A percentile compares a stretch with the other conserved stretches of the same genome.
Conservation (phyloP, 2,888 invertebrate genomes). For the Kryphioiulus occultus region DNA sequence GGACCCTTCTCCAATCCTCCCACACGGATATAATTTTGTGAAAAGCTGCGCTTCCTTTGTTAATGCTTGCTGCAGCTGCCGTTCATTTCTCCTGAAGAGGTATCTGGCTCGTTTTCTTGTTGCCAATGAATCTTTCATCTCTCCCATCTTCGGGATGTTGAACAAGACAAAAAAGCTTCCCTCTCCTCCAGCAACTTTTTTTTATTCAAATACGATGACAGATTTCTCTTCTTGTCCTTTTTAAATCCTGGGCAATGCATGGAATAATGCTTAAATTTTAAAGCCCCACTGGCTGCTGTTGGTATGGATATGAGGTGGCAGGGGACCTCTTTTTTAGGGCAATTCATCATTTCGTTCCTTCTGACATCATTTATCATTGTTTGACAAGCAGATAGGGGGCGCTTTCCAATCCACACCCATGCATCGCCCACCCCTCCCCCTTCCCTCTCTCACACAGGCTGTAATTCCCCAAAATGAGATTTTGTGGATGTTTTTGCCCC, state of each 20-base stretch:
- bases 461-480: slow-evolving; percentile 39
- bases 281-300: slow-evolving; percentile 27
- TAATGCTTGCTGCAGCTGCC: slow-evolving; percentile 32
- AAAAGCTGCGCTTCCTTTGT: slow-evolving; percentile 20
- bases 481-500: slow-evolving; percentile 35
- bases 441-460: neutral
- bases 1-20: neutral
- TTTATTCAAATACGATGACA: slow-evolving; percentile 32
- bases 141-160: slow-evolving; percentile 34
- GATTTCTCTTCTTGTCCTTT: slow-evolving; percentile 40
- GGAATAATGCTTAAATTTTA: slow-evolving; percentile 40
- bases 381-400: slow-evolving; percentile 40
- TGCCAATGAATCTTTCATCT: slow-evolving; percentile 40
- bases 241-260: slow-evolving; percentile 33
- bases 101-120: neutral
- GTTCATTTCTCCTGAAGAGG: slow-evolving; percentile 18
- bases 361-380: slow-evolving; percentile 40
- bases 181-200: neutral
- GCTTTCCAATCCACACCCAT: slow-evolving; percentile 34
- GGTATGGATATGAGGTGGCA: slow-evolving; percentile 39
- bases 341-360: slow-evolving; percentile 31
- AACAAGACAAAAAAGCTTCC: slow-evolving; percentile 36
- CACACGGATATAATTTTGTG: neutral
- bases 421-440: neutral
- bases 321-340: slow-evolving; percentile 40